Evolutionary conservation across 2,888 invertebrate genomes (phyloP).

Genomic region (Cybosia mesomella): DNA sequence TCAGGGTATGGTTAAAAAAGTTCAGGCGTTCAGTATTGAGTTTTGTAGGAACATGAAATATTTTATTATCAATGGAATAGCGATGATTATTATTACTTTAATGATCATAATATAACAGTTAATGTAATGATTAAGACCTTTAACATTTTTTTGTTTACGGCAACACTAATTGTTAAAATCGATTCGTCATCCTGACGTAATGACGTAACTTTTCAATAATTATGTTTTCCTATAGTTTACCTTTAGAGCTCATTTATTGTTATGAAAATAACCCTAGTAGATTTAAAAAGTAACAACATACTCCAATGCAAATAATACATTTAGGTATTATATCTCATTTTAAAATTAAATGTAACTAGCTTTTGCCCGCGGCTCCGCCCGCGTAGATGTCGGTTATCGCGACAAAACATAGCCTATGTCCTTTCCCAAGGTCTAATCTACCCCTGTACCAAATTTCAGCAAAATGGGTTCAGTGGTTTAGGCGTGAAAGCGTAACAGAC

Average conservation of each 20-base stretch:
- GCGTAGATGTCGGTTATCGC: too few relatives aligned
- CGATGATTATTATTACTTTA: background rate
- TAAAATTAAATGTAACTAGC: background rate
- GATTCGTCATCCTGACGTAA: conserved; percentile 21
- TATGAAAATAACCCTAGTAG: background rate
- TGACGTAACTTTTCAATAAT: conserved; percentile 20
- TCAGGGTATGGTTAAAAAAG: background rate
- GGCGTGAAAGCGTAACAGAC: too few relatives aligned
- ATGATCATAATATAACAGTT: conserved; percentile 1
- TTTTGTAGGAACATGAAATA: conserved; percentile 26
- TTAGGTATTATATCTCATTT: background rate
- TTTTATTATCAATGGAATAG: conserved; percentile 8
- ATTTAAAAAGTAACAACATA: background rate
- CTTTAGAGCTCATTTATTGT: background rate
- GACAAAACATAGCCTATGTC: too few relatives aligned
- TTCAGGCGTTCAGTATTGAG: conserved; percentile 1
- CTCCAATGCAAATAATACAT: background rate
- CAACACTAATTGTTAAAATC: conserved; percentile 19
- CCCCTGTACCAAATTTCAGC: too few relatives aligned
- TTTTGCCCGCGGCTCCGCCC: too few relatives aligned
- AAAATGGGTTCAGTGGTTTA: too few relatives aligned
- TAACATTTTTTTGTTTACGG: conserved; percentile 11
- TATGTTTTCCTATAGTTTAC: conserved; percentile 11
- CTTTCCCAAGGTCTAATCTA: too few relatives aligned
- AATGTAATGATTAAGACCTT: conserved; percentile 15